Conservation (phyloP, 2,888 invertebrate species). For the Torymus texanus region DNA sequence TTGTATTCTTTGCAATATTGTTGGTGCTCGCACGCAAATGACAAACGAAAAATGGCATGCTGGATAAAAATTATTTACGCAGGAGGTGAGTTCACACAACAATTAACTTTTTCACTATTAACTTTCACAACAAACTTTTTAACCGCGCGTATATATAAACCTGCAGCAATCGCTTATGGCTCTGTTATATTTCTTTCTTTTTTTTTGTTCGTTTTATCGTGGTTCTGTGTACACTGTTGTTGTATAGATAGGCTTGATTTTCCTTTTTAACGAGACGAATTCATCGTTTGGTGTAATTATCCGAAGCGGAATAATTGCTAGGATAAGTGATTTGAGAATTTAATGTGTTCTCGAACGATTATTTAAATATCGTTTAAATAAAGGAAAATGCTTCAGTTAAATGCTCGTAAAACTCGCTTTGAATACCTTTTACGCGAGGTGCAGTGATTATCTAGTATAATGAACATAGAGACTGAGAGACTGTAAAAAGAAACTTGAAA, state of each 20-base stretch:
- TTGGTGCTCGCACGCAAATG: conserved; percentile 74
- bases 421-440: no score
- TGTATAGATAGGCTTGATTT: no score
- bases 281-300: no score
- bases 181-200: neutral
- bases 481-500: neutral
- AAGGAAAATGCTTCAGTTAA: no score
- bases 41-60: conserved; percentile 72
- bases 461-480: neutral
- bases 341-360: no score
- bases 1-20: conserved; percentile 74
- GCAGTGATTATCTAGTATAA: neutral
- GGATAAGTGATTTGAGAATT: no score
- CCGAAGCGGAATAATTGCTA: no score
- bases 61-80: conserved; percentile 67
- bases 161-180: conserved; percentile 41
- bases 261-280: no score
- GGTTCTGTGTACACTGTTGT: no score
- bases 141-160: neutral
- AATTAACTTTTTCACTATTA: conserved; percentile 63
- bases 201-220: neutral
- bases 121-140: conserved; percentile 27
- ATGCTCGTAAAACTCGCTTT: no score
- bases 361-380: no score
- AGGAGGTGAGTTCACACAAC: conserved; percentile 74